Percentiles rank a stretch among this genome's conserved stretches.
These are phyloP conservation scores for Brachylomia viminalis DNA, from an alignment of 2,888 invertebrate genomes.

Conservation along the genomic window DNA sequence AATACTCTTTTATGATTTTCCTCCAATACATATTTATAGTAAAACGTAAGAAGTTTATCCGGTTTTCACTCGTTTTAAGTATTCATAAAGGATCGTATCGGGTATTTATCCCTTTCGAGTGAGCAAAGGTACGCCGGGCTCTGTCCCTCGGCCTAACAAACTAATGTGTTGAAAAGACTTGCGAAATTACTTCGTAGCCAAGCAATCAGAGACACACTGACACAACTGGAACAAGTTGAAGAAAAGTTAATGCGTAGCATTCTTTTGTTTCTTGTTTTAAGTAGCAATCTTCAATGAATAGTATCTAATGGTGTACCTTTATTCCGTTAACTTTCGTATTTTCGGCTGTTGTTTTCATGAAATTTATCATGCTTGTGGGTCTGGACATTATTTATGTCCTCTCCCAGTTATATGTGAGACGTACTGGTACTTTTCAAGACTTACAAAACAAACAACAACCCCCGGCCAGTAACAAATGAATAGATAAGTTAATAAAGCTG, in stretches of 20 bases:
- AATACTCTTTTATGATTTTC: constrained; percentile 7
- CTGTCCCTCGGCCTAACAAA: constrained; percentile 10
- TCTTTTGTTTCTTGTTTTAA: not conserved
- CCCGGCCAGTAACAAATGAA: not conserved
- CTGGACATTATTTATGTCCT: constrained; percentile 1
- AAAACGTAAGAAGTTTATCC: not conserved
- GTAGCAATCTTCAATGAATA: not conserved
- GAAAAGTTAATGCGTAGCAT: not conserved
- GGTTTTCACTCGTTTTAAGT: constrained; percentile 11
- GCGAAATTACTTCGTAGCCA: constrained; percentile 3
- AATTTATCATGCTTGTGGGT: constrained; percentile 8
- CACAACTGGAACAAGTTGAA: not conserved
- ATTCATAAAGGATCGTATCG: constrained; percentile 17
- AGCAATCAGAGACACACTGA: constrained; percentile 7
- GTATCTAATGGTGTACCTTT: not conserved
- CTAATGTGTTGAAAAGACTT: constrained; percentile 29
- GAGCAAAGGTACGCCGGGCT: not conserved
- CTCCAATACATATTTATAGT: not conserved
- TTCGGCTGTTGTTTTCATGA: not conserved
- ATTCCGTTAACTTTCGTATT: not conserved
- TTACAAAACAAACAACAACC: constrained; percentile 14
- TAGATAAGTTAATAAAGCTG: not conserved
- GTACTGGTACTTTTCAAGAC: not conserved
- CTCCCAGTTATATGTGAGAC: not conserved
- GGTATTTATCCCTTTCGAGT: constrained; percentile 16